These are phyloP conservation scores for Hirtodrosophila confusa DNA, from an alignment of 2,888 invertebrate species.

Conservation along the genomic window DNA sequence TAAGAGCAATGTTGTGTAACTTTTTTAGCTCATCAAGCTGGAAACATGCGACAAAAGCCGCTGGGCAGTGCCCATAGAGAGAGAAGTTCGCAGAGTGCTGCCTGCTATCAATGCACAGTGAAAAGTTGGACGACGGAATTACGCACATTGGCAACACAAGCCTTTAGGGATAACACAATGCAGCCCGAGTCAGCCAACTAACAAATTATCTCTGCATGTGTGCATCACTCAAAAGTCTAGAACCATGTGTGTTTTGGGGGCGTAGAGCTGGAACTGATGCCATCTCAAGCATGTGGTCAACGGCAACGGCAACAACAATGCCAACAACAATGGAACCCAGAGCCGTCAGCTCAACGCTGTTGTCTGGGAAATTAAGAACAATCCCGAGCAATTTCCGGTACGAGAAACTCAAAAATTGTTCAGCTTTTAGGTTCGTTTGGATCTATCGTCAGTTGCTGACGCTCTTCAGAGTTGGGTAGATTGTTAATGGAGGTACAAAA, in stretches of 20 bases:
- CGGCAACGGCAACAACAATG: slow-evolving; percentile 30
- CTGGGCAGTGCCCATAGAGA: slow-evolving; percentile 51
- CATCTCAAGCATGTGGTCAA: slow-evolving; percentile 77
- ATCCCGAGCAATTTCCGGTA: slow-evolving; percentile 77
- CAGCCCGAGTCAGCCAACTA: slow-evolving; percentile 62
- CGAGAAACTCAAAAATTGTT: slow-evolving; percentile 71
- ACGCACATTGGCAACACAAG: slow-evolving; percentile 66
- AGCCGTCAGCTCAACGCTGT: slow-evolving; percentile 56
- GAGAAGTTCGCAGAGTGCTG: slow-evolving; percentile 17
- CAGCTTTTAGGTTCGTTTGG: slow-evolving; percentile 42
- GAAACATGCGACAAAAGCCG: slow-evolving; percentile 72
- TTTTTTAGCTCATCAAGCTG: slow-evolving; percentile 75
- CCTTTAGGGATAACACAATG: slow-evolving; percentile 49
- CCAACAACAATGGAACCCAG: slow-evolving; percentile 34
- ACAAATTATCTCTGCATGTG: slow-evolving; percentile 78
- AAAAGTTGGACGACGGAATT: slow-evolving; percentile 52
- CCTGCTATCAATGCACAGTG: slow-evolving; percentile 51
- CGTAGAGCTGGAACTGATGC: slow-evolving; percentile 65
- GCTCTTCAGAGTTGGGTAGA: slow-evolving; percentile 3
- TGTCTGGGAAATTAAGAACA: slow-evolving; percentile 79
- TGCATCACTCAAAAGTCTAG: slow-evolving; percentile 76
- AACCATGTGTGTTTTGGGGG: slow-evolving; percentile 44
- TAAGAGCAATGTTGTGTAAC: slow-evolving; percentile 62
- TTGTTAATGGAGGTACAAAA: slow-evolving; percentile 23
- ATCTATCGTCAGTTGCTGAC: slow-evolving; percentile 17